Evolutionary conservation across 2,797 vertebrate species (phyloP).

Genomic region (Lemur catta): DNA sequence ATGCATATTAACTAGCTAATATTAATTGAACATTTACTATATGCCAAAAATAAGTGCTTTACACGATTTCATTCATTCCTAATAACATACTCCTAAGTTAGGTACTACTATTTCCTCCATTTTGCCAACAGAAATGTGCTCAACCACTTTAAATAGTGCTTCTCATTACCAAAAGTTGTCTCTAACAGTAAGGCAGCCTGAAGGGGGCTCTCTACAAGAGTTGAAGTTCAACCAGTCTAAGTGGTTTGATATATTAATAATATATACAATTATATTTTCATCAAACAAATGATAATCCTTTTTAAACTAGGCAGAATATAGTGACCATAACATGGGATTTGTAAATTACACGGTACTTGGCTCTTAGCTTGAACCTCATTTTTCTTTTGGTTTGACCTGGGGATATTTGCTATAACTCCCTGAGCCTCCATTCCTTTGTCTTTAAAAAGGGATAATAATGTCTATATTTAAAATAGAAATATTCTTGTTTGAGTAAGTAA

Average conservation of each 20-base stretch:
- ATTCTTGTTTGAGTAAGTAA: neutral
- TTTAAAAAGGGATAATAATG: neutral
- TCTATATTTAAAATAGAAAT: neutral
- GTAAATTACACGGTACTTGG: constrained; percentile 8
- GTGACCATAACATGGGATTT: neutral
- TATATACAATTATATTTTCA: neutral
- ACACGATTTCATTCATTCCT: neutral
- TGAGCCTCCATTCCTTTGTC: neutral
- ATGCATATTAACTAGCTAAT: neutral
- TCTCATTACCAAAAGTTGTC: neutral
- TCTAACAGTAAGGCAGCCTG: neutral
- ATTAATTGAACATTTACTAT: neutral
- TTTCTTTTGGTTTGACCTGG: neutral
- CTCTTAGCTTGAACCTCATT: neutral
- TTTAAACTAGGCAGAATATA: neutral
- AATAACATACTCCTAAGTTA: neutral
- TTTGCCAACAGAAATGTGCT: neutral
- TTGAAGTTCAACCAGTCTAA: neutral
- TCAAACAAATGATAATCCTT: neutral
- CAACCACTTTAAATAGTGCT: neutral
- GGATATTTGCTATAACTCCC: neutral
- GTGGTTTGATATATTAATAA: neutral
- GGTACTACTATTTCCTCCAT: neutral
- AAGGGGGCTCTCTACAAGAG: neutral
- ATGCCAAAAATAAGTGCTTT: neutral